Base-by-base conservation (phyloP, 2,797 vertebrate species). In the Sebastes iracundus region DNA sequence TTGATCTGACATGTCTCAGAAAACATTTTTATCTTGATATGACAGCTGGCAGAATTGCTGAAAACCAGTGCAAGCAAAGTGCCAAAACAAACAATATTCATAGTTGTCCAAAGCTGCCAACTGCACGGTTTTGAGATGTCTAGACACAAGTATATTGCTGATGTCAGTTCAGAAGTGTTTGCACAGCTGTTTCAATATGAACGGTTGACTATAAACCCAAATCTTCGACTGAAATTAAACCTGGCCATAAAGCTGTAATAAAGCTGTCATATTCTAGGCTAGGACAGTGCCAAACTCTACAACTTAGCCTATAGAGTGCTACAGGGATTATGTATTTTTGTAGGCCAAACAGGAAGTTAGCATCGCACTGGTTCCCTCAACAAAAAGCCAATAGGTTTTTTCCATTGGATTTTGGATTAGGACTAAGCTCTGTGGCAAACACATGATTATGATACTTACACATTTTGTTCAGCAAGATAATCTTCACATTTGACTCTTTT, bases 41-140 rank as follows among this genome's bases (percentile, higher is more conserved):
- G 79, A 79, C 75, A 79, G 79, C 35, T 55, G 64, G 59, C 22
- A 64, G 52, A 11, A 61, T 32, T n/a, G 35, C 23, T 13, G 2
- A 72, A 65, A 78, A 73, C 14, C 27, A 59, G 65, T 49, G 76
- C 59, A 68, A 61, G 62, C 16, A 74, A 87, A 71, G 28, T 78
- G 77, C 42, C 56, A 76, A 67, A 79, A 83, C 38, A 81, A 38
- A 70, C 14, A 38, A 61, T 32, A 78, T 56, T 55, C 59, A 61
- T 11, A 18, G 71, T 64, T 70, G 28, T 72, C 61, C 12, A 63
- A 81, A 82, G 63, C 53, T 83, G 81, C 70, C 8, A 84, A 83
- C 27, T 79, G 46, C 22, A 74, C 18, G 79, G 32, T 65, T 82
- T 72, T 84, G 25, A 82, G 73, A 78, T 56, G 60, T 67, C 35